A percentile compares a stretch with the other conserved stretches of the same genome.
Conservation (phyloP, 2,797 vertebrate genomes). For the Simalia tracyae region DNA sequence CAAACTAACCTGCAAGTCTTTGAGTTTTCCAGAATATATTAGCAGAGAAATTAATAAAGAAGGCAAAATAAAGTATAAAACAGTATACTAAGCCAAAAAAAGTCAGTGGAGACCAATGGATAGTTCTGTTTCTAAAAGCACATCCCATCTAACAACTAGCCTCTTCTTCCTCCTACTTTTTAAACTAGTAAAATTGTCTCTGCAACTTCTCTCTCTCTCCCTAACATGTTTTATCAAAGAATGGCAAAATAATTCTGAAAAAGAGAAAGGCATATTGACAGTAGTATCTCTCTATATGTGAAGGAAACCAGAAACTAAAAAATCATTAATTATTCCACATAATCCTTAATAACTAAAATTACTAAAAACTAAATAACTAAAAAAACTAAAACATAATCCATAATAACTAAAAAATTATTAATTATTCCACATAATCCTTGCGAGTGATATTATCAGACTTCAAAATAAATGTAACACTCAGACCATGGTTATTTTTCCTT, state of each 20-base stretch:
- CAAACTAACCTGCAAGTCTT: background rate
- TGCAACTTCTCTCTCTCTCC: background rate
- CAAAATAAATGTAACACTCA: background rate
- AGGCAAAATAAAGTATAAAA: too few relatives aligned
- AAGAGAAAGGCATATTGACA: background rate
- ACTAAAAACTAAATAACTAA: too few relatives aligned
- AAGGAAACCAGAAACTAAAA: background rate
- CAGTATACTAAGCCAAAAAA: too few relatives aligned
- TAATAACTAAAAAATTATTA: background rate
- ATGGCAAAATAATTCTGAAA: background rate
- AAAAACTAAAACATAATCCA: too few relatives aligned
- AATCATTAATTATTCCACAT: background rate
- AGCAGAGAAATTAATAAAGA: too few relatives aligned
- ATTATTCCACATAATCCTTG: background rate
- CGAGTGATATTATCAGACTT: background rate
- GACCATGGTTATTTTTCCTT: background rate
- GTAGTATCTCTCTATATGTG: background rate
- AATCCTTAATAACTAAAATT: background rate
- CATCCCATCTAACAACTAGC: background rate
- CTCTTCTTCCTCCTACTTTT: background rate
- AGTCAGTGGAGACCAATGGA: too few relatives aligned
- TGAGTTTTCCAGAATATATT: background rate
- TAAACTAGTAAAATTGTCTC: background rate
- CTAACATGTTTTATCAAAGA: background rate
- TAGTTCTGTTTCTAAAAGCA: too few relatives aligned